A percentile compares a stretch with the other conserved stretches of the same genome.
phyloP scores from a whole-genome alignment of 2,113 vertebrate genomes.

The Cynopterus brachyotis region DNA sequence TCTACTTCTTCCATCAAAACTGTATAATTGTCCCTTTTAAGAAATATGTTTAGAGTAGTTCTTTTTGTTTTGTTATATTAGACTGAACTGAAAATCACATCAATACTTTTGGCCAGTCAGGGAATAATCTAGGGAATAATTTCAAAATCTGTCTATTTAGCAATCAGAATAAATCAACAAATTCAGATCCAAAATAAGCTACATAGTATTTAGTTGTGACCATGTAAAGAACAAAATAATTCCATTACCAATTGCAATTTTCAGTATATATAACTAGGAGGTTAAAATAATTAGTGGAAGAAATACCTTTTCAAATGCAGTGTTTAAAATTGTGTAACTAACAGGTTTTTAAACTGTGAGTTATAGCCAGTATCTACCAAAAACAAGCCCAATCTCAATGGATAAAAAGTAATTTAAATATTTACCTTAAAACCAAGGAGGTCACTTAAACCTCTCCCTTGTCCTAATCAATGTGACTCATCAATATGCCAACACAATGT shows the following conservation, averaged over 20 bases:
- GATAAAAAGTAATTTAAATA: slow-evolving; percentile 74
- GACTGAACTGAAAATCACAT: neutral
- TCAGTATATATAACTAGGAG: neutral
- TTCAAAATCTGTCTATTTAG: slow-evolving; percentile 37
- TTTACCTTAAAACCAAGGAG: slow-evolving; percentile 66
- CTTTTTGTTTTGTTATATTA: slow-evolving; percentile 15
- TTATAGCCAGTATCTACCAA: slow-evolving; percentile 17
- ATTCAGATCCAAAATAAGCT: slow-evolving; percentile 8
- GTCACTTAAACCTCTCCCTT: neutral
- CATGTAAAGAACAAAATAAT: slow-evolving; percentile 33
- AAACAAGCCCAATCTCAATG: slow-evolving; percentile 63
- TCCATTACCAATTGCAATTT: slow-evolving; percentile 26
- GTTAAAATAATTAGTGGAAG: slow-evolving; percentile 40
- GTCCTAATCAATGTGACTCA: neutral
- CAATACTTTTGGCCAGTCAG: slow-evolving; percentile 16
- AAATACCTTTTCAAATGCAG: neutral
- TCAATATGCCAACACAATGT: neutral
- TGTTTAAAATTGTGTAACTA: slow-evolving; percentile 26
- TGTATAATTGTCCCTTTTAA: neutral
- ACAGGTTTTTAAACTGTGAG: slow-evolving; percentile 22
- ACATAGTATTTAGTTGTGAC: neutral
- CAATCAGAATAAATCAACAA: slow-evolving; percentile 33
- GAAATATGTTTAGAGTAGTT: neutral
- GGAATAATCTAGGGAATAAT: neutral
- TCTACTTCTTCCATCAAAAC: neutral